Conservation (phyloP, 2,888 invertebrate species). For the Epinotia nisella region DNA sequence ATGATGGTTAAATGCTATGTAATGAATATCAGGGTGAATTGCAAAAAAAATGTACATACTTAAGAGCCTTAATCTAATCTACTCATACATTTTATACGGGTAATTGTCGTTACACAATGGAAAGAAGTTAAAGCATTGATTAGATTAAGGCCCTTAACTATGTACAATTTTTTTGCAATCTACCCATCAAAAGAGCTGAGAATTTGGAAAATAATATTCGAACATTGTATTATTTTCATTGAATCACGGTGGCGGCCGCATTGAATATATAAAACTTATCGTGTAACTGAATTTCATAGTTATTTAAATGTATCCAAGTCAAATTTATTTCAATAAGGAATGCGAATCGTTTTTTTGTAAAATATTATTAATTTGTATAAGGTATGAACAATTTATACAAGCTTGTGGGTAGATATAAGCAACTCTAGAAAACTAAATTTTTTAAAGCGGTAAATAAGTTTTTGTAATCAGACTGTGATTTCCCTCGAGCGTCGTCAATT, state of each 20-base stretch:
- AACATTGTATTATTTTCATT: neutral
- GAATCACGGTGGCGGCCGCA: too few species aligned
- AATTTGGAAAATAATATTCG: neutral
- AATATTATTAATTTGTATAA: neutral
- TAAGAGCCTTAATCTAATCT: too few species aligned
- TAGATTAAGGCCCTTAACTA: too few species aligned
- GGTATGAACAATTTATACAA: neutral
- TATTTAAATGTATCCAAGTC: neutral
- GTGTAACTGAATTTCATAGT: neutral
- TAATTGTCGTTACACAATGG: too few species aligned
- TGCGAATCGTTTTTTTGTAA: too few species aligned
- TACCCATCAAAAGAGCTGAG: too few species aligned
- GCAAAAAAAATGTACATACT: too few species aligned
- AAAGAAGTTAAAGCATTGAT: too few species aligned
- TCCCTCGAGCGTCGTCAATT: constrained; percentile 35
- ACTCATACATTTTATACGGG: too few species aligned
- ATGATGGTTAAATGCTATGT: neutral
- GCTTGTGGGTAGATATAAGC: neutral
- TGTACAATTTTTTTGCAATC: too few species aligned
- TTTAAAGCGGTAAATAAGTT: neutral
- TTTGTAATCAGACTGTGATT: constrained; percentile 37
- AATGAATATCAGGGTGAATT: too few species aligned
- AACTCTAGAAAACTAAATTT: neutral
- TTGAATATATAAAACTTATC: neutral
- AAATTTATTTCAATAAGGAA: neutral